A percentile compares a stretch with the other conserved stretches of the same genome.
phyloP scores from a whole-genome alignment of 2,888 invertebrate genomes.

The Pyrrhia umbra region DNA sequence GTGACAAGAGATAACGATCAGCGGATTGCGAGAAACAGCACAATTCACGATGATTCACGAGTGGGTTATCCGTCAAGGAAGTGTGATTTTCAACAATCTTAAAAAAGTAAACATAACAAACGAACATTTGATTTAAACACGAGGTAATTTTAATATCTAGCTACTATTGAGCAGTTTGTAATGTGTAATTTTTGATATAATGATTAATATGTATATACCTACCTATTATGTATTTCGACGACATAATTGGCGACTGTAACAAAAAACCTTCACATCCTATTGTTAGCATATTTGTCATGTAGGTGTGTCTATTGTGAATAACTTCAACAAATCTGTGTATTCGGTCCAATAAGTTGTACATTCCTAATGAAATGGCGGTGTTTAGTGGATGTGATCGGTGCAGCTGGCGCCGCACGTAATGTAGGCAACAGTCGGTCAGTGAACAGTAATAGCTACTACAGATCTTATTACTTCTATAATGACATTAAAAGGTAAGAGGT shows the following conservation, averaged over 20 bases:
- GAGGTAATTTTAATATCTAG: too few species aligned
- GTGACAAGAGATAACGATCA: constrained; percentile 12
- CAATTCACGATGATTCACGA: neutral
- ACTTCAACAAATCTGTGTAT: neutral
- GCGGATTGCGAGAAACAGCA: neutral
- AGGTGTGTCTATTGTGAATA: neutral
- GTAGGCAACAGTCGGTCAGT: neutral
- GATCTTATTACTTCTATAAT: neutral
- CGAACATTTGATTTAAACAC: too few species aligned
- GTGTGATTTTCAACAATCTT: neutral
- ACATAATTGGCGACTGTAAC: too few species aligned
- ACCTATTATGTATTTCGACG: too few species aligned
- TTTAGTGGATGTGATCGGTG: constrained; percentile 17
- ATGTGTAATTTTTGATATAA: too few species aligned
- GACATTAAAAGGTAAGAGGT: too few species aligned
- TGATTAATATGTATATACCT: too few species aligned
- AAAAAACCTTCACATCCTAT: neutral
- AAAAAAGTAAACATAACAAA: too few species aligned
- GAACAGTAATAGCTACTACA: neutral
- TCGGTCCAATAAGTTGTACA: constrained; percentile 11
- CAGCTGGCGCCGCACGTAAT: constrained; percentile 4
- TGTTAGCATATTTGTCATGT: neutral
- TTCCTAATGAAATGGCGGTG: constrained; percentile 16
- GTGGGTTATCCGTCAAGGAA: neutral
- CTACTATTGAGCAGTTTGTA: too few species aligned